These are phyloP conservation scores for Drosophila asahinai DNA, from an alignment of 1,140 invertebrate species.

Conservation along the genomic window DNA sequence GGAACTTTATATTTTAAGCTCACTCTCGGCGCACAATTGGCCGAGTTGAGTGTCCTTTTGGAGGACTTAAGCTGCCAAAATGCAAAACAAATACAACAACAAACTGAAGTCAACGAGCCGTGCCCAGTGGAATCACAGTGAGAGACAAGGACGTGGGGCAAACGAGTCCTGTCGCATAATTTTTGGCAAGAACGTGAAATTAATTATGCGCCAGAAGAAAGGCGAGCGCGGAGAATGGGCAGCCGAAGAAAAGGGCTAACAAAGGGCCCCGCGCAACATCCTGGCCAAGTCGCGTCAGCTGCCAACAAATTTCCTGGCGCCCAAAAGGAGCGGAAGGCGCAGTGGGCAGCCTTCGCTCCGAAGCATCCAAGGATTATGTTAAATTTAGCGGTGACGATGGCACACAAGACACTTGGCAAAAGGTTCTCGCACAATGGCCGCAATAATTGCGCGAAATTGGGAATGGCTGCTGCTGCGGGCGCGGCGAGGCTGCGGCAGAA, in stretches of 20 bases:
- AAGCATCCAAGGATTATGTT: slow-evolving; percentile 73
- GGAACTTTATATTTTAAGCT: slow-evolving; percentile 22
- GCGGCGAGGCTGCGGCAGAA: slow-evolving; percentile 16
- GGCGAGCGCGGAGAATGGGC: slow-evolving; percentile 40
- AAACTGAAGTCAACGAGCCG: slow-evolving; percentile 5
- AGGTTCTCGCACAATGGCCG: slow-evolving; percentile 73
- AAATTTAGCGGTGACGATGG: slow-evolving; percentile 77
- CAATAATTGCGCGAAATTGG: slow-evolving; percentile 66
- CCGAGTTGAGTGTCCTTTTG: slow-evolving; percentile 21
- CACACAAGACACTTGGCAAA: slow-evolving; percentile 79
- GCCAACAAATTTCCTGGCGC: slow-evolving; percentile 58
- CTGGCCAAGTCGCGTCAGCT: slow-evolving; percentile 63
- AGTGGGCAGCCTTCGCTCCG: slow-evolving; percentile 35
- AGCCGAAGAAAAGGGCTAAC: slow-evolving; percentile 16
- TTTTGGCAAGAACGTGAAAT: slow-evolving; percentile 81
- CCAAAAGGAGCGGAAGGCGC: slow-evolving; percentile 26
- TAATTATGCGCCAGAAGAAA: slow-evolving; percentile 75
- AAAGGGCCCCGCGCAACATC: slow-evolving; percentile 33
- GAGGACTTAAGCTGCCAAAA: slow-evolving; percentile 40
- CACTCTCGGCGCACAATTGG: slow-evolving; percentile 19
- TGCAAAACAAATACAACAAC: slow-evolving; percentile 37
- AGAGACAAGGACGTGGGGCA: slow-evolving; percentile 24
- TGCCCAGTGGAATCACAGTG: slow-evolving; percentile 56
- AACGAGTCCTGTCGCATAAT: slow-evolving; percentile 73
- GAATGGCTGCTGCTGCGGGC: not conserved